A percentile compares a stretch with the other conserved stretches of the same genome.
These are phyloP conservation scores for Escarpia spicata DNA, from an alignment of 2,888 invertebrate species.

Conservation along the genomic window DNA sequence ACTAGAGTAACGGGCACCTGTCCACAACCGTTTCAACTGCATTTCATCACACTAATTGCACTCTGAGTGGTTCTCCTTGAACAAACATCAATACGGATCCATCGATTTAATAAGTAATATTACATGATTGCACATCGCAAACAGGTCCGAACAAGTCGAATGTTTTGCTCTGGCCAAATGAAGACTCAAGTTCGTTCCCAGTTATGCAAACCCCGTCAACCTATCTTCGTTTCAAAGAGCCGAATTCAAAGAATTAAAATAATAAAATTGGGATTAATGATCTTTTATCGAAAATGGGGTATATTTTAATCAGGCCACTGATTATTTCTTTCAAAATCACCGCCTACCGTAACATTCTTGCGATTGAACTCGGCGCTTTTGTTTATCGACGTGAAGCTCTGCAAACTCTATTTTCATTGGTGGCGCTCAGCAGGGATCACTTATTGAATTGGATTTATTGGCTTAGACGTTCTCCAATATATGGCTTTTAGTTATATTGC, in stretches of 20 bases:
- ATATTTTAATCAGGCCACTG: not conserved
- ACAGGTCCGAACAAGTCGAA: not conserved
- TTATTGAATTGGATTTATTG: not conserved
- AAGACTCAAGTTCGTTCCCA: not conserved
- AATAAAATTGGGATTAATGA: not conserved
- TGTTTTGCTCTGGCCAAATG: not conserved
- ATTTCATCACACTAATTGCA: not conserved
- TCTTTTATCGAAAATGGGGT: not conserved
- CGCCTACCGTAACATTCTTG: conserved; percentile 7
- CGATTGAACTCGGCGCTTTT: conserved; percentile 16
- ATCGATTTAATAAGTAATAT: not conserved
- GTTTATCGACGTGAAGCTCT: not conserved
- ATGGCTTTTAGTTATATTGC: not conserved
- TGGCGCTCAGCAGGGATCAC: not conserved
- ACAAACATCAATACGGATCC: not conserved
- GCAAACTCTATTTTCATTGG: conserved; percentile 13
- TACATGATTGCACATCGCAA: not conserved
- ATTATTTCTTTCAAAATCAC: not conserved
- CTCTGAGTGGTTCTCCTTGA: not conserved
- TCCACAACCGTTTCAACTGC: not conserved
- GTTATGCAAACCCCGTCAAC: not conserved
- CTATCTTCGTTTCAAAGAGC: not conserved
- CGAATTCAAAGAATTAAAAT: not conserved
- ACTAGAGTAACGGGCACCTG: not conserved
- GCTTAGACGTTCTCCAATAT: not conserved